phyloP scores from a whole-genome alignment of 1,140 invertebrate genomes.

The Hesperophylax magnus region DNA sequence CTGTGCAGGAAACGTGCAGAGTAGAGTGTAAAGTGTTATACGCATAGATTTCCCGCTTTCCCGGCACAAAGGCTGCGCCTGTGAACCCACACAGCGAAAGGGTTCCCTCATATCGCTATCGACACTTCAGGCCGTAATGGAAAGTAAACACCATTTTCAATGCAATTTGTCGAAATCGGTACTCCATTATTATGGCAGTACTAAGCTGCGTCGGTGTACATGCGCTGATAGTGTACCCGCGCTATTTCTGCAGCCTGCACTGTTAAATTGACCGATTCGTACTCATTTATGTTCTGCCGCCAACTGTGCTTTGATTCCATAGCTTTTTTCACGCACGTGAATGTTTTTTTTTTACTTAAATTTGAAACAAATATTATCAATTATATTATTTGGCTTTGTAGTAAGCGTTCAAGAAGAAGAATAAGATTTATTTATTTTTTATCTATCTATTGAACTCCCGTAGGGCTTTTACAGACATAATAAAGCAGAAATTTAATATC shows the following conservation, averaged over 20 bases:
- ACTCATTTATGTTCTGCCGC: not conserved
- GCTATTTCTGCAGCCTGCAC: conserved; percentile 7
- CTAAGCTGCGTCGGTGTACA: conserved; percentile 29
- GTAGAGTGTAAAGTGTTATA: not conserved
- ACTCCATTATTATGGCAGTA: conserved; percentile 54
- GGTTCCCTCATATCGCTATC: conserved; percentile 46
- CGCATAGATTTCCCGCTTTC: conserved; percentile 28
- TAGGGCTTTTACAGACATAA: too few species aligned
- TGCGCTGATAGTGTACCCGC: conserved; percentile 3
- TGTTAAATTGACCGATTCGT: not conserved
- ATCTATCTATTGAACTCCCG: too few species aligned
- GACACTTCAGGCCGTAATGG: conserved; percentile 56
- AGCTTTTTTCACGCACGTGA: too few species aligned
- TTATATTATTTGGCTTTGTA: too few species aligned
- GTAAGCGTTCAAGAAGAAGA: too few species aligned
- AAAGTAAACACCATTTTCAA: conserved; percentile 59
- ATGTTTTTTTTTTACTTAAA: too few species aligned
- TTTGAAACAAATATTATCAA: too few species aligned
- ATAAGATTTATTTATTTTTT: too few species aligned
- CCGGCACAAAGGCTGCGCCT: conserved; percentile 20
- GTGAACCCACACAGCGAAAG: conserved; percentile 6
- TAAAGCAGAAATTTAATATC: too few species aligned
- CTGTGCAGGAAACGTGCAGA: conserved; percentile 1
- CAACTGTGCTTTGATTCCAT: too few species aligned
- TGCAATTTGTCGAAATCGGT: conserved; percentile 58